These are phyloP conservation scores for Solenopsis invicta DNA, from an alignment of 1,140 invertebrate genomes.

Conservation along the genomic window DNA sequence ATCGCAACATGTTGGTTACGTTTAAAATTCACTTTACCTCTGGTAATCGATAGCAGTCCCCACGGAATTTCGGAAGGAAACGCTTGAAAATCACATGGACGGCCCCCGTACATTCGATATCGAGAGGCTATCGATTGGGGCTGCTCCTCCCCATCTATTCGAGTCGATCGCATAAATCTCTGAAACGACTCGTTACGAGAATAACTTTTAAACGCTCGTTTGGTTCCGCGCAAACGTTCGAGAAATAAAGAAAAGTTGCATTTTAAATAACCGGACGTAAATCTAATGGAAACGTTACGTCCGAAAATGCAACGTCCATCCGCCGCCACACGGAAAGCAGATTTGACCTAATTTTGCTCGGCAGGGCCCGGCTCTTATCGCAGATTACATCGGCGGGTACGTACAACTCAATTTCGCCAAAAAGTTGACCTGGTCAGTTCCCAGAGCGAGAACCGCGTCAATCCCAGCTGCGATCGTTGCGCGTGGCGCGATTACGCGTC, in stretches of 20 bases:
- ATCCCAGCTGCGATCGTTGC: constrained; percentile 24
- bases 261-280: constrained; percentile 28
- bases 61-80: neutral
- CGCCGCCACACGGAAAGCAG: neutral
- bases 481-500: constrained; percentile 33
- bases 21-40: constrained; percentile 30
- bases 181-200: neutral
- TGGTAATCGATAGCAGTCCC: constrained; percentile 1
- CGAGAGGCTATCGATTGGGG: neutral
- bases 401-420: constrained; percentile 38
- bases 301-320: constrained; percentile 34
- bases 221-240: neutral
- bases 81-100: constrained; percentile 3
- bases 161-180: constrained; percentile 26
- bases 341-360: constrained; percentile 48
- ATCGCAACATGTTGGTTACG: constrained; percentile 41
- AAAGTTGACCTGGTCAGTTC: constrained; percentile 58
- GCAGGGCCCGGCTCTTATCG: constrained; percentile 18
- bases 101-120: neutral
- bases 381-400: constrained; percentile 41
- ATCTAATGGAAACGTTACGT: constrained; percentile 17
- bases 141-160: neutral
- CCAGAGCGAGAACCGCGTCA: neutral
- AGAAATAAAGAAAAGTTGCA: constrained; percentile 7
- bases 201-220: neutral